A percentile compares a stretch with the other conserved stretches of the same genome.
Evolutionary conservation across 2,113 vertebrate genomes (phyloP).

Genomic region (Ellobius talpinus): DNA sequence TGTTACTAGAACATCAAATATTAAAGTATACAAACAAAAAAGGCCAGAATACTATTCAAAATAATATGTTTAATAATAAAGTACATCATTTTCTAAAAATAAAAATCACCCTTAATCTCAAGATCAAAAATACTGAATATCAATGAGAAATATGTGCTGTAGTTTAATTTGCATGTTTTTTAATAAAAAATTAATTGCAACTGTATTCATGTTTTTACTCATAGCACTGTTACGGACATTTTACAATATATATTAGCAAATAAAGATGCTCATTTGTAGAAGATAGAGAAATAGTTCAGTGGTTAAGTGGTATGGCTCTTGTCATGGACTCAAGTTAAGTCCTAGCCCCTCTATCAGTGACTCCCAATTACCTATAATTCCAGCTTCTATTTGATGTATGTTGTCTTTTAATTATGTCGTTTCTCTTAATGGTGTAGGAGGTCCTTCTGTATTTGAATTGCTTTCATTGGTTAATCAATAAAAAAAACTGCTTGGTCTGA

Average conservation of each 20-base stretch:
- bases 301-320: neutral
- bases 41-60: neutral
- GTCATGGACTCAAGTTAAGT: neutral
- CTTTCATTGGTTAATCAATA: no score
- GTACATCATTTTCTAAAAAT: neutral
- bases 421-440: no score
- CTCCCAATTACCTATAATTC: no score
- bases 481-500: no score
- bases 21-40: neutral
- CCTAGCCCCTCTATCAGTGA: neutral
- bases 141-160: neutral
- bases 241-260: constrained; percentile 11
- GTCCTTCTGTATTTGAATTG: no score
- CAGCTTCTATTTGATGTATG: neutral
- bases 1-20: neutral
- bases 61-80: neutral
- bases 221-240: neutral
- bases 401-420: no score
- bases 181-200: neutral
- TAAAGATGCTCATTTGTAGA: neutral
- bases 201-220: neutral
- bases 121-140: neutral
- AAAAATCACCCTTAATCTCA: neutral
- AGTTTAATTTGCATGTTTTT: constrained; percentile 36
- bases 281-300: neutral